phyloP scores from a whole-genome alignment of 1,140 invertebrate species.

The Zaprionus vittiger region DNA sequence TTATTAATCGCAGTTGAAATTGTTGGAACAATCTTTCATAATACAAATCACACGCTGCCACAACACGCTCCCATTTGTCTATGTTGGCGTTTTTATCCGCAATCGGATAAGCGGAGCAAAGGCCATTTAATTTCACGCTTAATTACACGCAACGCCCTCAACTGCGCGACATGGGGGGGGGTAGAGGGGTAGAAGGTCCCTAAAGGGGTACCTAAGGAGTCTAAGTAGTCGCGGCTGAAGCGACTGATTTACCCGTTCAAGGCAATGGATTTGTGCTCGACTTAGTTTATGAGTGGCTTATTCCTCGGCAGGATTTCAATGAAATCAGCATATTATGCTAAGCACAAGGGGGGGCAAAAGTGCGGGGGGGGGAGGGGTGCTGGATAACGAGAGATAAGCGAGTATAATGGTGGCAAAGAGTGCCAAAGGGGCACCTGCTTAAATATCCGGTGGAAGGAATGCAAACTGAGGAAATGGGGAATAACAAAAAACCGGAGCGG shows the following conservation, averaged over 20 bases:
- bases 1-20: neutral
- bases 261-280: neutral
- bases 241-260: neutral
- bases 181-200: neutral
- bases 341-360: neutral
- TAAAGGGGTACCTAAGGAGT: neutral
- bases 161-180: neutral
- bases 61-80: neutral
- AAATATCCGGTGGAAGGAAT: neutral
- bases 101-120: neutral
- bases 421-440: conserved; percentile 1
- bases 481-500: conserved; percentile 6
- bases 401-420: neutral
- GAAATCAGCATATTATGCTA: conserved; percentile 4
- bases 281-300: conserved; percentile 6
- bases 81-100: neutral
- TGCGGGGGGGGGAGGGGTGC: neutral
- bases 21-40: neutral
- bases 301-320: neutral
- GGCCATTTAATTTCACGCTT: conserved; percentile 14
- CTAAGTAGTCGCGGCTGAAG: neutral
- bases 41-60: neutral
- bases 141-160: neutral
- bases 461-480: neutral
- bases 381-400: neutral